Percentiles rank a stretch among this genome's conserved stretches.
Evolutionary conservation across 2,888 invertebrate genomes (phyloP).

Genomic region (Biston betularia): DNA sequence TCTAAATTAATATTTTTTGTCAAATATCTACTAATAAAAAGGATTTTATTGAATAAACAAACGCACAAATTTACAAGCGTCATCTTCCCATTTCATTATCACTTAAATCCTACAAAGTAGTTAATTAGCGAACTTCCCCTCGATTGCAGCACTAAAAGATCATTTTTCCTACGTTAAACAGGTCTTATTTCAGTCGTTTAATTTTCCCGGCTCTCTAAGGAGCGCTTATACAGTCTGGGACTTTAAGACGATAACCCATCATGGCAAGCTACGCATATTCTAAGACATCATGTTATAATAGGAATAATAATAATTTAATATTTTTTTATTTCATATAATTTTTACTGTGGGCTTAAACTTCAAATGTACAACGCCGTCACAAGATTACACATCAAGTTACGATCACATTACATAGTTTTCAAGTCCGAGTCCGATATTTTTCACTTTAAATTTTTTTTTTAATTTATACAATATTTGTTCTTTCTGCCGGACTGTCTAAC

Average conservation of each 20-base stretch:
- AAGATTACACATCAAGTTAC: too few relatives aligned
- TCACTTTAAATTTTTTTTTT: too few relatives aligned
- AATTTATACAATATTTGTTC: too few relatives aligned
- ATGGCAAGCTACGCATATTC: background rate
- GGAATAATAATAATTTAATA: background rate
- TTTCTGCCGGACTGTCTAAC: too few relatives aligned
- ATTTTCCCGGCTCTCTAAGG: conserved; percentile 74
- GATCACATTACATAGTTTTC: too few relatives aligned
- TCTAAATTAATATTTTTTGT: background rate
- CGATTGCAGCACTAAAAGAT: conserved; percentile 50
- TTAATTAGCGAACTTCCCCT: conserved; percentile 36
- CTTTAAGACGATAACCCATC: conserved; percentile 52
- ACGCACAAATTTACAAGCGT: conserved; percentile 1
- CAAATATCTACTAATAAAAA: background rate
- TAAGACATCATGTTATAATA: background rate
- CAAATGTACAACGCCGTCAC: too few relatives aligned
- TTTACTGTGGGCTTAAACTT: too few relatives aligned
- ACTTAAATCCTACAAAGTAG: conserved; percentile 30
- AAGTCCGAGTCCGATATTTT: too few relatives aligned
- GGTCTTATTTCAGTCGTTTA: conserved; percentile 74
- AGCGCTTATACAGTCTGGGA: conserved; percentile 79
- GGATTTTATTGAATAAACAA: background rate
- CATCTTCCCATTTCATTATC: conserved; percentile 25
- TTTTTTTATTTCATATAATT: too few relatives aligned
- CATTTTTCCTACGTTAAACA: conserved; percentile 67